A percentile compares a stretch with the other conserved stretches of the same genome.
Evolutionary conservation across 2,797 vertebrate genomes (phyloP).

Genomic region (Eutrigla gurnardus): DNA sequence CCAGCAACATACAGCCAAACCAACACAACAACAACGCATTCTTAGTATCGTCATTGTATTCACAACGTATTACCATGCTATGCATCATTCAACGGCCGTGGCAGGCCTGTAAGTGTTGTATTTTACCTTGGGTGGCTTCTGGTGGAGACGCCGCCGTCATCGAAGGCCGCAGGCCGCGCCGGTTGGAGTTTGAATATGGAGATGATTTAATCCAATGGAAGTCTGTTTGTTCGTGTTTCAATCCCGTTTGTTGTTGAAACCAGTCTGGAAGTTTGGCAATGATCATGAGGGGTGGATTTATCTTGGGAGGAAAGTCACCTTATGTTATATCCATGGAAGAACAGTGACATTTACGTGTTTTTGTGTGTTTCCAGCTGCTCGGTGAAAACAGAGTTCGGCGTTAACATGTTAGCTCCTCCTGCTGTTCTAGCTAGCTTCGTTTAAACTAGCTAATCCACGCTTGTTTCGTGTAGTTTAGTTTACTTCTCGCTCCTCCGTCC

Average conservation of each 20-base stretch:
- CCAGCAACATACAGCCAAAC: neutral
- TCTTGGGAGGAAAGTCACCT: neutral
- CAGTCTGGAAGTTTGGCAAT: neutral
- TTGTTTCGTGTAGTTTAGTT: neutral
- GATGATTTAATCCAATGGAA: constrained; percentile 1
- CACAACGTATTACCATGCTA: neutral
- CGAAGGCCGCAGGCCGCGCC: neutral
- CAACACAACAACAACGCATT: neutral
- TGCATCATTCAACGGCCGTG: neutral
- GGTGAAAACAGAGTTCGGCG: neutral
- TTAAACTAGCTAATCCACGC: neutral
- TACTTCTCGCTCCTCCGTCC: neutral
- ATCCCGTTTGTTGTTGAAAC: neutral
- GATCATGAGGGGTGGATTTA: neutral
- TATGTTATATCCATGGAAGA: neutral
- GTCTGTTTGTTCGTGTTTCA: neutral
- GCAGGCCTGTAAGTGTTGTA: neutral
- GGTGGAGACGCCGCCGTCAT: neutral
- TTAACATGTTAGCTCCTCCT: neutral
- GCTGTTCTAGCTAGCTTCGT: neutral
- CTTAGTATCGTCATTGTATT: neutral
- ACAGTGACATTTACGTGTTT: neutral
- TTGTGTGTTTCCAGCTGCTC: neutral
- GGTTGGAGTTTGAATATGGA: neutral
- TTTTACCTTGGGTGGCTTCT: neutral